Evolutionary conservation across 2,888 invertebrate genomes (phyloP), one percentile per base, ranked within the genome.

Genomic region (Spilosoma lubricipeda): DNA sequence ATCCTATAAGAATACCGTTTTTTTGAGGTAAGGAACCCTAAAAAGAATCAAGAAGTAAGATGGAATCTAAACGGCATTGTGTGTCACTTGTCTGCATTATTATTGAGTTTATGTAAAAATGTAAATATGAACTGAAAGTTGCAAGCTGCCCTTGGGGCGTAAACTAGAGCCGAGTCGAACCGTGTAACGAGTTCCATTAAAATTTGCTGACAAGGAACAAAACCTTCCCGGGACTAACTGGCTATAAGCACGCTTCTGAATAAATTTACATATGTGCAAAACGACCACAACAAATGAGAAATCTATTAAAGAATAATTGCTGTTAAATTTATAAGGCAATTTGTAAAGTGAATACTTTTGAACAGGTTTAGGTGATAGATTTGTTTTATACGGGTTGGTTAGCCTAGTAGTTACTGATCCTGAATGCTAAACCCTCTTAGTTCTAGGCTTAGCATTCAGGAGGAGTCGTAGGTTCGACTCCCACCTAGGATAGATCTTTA

Each of bases 231-330:
- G 83, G 81, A 77, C 85, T 80, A 82, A 85, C 79, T 75, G 76
- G 75, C 81, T 82, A 84, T 85, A 86, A 88, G 84, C 88, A 88
- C 86, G 82, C 85, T 84, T 86, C 82, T 84, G 82, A 86, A 89
- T 86, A 88, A 82, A 90, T 91, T 91, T 87, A 89, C 88, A 88
- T 88, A 86, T 87, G 88, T 89, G 87, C 82, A 86, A 87, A 90
- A 86, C 77, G 77, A 76, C 81, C 82, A 75, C 80, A 77, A 80
- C 74, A 78, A 85, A 87, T 86, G 84, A 86, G 85, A 86, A 88
- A 88, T 86, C 85, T 86, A 86, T 90, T 90, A 86, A 87, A 90
- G 83, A 90, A 89, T 87, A 87, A 91, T 91, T 87, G 84, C 81
- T 82, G 85, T 76, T 75, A 77, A 77, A 78, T 82, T 84, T 75